These are phyloP conservation scores for Chaenodraco wilsoni DNA, from an alignment of 2,797 vertebrate species.

Conservation along the genomic window DNA sequence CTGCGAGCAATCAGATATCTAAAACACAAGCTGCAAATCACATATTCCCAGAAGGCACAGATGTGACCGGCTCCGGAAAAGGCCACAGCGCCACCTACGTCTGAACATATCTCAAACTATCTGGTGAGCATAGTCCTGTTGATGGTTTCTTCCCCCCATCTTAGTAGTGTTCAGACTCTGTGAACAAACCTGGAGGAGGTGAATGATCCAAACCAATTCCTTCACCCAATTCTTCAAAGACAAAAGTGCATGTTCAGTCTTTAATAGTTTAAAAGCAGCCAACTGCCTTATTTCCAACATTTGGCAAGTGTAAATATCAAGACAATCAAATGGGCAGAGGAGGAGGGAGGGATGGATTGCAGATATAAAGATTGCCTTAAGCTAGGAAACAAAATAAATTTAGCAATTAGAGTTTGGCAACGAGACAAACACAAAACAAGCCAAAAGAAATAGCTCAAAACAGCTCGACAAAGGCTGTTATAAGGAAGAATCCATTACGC, in stretches of 20 bases:
- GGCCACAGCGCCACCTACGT: neutral
- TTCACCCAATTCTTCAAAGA: slow-evolving; percentile 13
- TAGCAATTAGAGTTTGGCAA: slow-evolving; percentile 41
- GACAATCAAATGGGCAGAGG: slow-evolving; percentile 37
- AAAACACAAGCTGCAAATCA: slow-evolving; percentile 27
- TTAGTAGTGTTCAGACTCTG: too few relatives aligned
- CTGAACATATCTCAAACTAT: neutral
- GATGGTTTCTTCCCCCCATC: neutral
- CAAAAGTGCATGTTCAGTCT: slow-evolving; percentile 26
- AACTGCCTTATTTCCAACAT: slow-evolving; percentile 28
- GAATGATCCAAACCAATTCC: slow-evolving; percentile 12
- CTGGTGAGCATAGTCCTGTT: neutral
- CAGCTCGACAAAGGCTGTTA: neutral
- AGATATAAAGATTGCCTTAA: slow-evolving; percentile 14
- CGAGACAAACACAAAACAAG: neutral
- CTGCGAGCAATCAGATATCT: slow-evolving; percentile 31
- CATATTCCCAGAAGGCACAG: neutral
- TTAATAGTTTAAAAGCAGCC: slow-evolving; percentile 25
- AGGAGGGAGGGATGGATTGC: slow-evolving; percentile 15
- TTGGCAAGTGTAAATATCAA: slow-evolving; percentile 42
- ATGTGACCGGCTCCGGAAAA: slow-evolving; percentile 2
- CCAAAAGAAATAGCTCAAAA: neutral
- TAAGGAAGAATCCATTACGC: neutral
- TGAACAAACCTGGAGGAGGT: neutral
- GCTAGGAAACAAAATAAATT: slow-evolving; percentile 15